A percentile compares a stretch with the other conserved stretches of the same genome.
These are phyloP conservation scores for Hydractinia symbiolongicarpus DNA, from an alignment of 30 jellyfish, hydroid and myxozoan genomes.

Conservation along the genomic window DNA sequence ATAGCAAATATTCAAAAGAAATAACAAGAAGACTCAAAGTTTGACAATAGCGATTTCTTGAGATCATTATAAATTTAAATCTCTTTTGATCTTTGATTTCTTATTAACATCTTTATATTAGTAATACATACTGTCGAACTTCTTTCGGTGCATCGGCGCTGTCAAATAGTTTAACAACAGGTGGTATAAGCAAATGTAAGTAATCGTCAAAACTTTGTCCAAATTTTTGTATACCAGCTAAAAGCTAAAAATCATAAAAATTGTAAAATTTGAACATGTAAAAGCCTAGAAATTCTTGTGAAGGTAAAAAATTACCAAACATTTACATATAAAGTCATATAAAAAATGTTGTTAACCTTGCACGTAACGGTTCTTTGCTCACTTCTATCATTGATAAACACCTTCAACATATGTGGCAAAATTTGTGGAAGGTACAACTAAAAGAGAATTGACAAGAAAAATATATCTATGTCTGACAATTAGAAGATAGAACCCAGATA, in stretches of 20 bases:
- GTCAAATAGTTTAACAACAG: constrained; percentile 79
- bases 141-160: constrained; percentile 58
- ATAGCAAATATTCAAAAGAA: too few relatives aligned
- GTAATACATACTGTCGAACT: constrained; percentile 68
- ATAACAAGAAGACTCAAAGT: too few relatives aligned
- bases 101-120: neutral
- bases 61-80: too few relatives aligned
- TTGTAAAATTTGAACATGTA: neutral
- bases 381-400: constrained; percentile 77
- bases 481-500: too few relatives aligned
- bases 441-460: neutral
- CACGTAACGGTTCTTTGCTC: constrained; percentile 65
- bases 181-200: constrained; percentile 80
- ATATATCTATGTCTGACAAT: too few relatives aligned
- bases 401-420: constrained; percentile 82
- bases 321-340: too few relatives aligned
- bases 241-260: constrained; percentile 38
- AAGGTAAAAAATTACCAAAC: too few relatives aligned
- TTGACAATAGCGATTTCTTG: too few relatives aligned
- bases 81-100: neutral
- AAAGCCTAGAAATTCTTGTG: too few relatives aligned
- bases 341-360: constrained; percentile 41
- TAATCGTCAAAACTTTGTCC: constrained; percentile 96
- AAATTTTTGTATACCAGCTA: constrained; percentile 79
- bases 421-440: constrained; percentile 84